Evolutionary conservation across 2,113 vertebrate genomes (phyloP), one percentile per base, ranked within the genome.

Genomic region (Protobothrops mucrosquamatus): DNA sequence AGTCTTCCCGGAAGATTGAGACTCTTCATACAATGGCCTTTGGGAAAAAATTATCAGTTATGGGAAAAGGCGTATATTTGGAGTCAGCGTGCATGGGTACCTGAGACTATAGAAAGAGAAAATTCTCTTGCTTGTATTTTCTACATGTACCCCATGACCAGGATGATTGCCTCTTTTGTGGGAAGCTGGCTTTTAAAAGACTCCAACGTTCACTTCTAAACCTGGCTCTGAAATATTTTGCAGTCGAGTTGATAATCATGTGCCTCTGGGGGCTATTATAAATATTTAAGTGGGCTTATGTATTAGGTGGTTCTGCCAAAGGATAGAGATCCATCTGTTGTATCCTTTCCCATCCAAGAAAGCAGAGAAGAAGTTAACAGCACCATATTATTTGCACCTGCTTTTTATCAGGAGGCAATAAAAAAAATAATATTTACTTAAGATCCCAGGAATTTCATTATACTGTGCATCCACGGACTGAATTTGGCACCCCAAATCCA

Each of bases 401-500:
- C 43, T 48, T 54, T 54, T 29, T 52, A 26, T 69, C 22, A 54
- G 59, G 14, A 89, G 61, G 56, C 24, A 54, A 93, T 14, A 57
- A 69, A 69, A 69, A 15, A 59, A 0, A 90, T 92, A 59, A 59
- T 48, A 10, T 14, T 26, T 39, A 55, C 69, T 29, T 59, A 89
- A 81, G 74, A 43, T 43, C 74, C 74, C 89, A 90, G 2, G 69
- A 85, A 94, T 64, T 51, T 2, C 22, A n/a, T 94, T 94, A 29
- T 9, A 61, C 52, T 20, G 94, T 93, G 48, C 87, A 91, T 93
- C 64, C 15, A 92, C 57, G 69, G 92, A 96, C 95, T 81, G 24
- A 91, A 93, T 90, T 96, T 93, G 92, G 92, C 54, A 93, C 7
- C 89, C 2, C 81, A 94, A 94, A 94, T 88, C 87, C 87, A 91